Evolutionary conservation across 1,140 invertebrate species (phyloP).

Genomic region (Pemphigus obesinymphae): DNA sequence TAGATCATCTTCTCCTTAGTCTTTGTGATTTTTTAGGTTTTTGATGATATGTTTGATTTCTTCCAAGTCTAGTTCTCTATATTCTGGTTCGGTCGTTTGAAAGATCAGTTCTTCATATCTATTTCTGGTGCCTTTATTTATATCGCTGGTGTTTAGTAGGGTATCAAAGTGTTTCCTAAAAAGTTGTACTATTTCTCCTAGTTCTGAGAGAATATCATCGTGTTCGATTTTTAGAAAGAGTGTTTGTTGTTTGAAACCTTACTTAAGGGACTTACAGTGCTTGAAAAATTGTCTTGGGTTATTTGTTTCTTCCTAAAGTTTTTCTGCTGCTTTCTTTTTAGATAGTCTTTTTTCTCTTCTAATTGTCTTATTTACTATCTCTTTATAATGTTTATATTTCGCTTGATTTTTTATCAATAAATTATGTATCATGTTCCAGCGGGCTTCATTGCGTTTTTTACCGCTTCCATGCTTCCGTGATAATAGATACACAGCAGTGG

Average conservation of each 20-base stretch:
- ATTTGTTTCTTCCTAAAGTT: background rate
- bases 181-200: background rate
- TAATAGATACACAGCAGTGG: constrained; percentile 22
- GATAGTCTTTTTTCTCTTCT: background rate
- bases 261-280: background rate
- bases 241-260: background rate
- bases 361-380: background rate
- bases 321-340: background rate
- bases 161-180: too few relatives aligned
- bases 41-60: background rate
- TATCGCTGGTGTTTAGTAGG: background rate
- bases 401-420: background rate
- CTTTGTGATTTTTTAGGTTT: background rate
- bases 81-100: background rate
- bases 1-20: background rate
- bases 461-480: background rate
- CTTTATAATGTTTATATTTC: background rate
- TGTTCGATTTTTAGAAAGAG: background rate
- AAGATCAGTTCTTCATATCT: background rate
- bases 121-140: background rate
- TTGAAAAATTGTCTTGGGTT: background rate
- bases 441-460: background rate
- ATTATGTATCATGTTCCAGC: background rate
- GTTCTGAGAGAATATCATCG: background rate
- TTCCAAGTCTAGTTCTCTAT: background rate